Evolutionary conservation across 2,888 invertebrate genomes (phyloP), one percentile per base, ranked within the genome.

Genomic region (Callosobruchus maculatus): DNA sequence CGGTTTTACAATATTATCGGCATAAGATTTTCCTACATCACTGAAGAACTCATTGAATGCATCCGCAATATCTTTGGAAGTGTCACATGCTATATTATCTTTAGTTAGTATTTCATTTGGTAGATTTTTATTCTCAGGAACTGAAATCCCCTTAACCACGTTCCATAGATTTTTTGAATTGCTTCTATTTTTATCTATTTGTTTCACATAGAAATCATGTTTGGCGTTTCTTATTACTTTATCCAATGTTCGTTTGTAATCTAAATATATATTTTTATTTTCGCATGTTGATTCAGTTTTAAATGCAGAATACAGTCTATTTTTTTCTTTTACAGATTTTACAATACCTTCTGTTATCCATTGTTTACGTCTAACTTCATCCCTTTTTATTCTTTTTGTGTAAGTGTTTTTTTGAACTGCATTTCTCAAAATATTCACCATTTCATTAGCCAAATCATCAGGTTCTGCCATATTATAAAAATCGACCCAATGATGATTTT

Each of bases 121-220:
- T 7, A 26, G 3, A 26, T 26, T 26, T 26, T 7, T 7, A 4
- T 26, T 26, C 26, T 26, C 26, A 26, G 2, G n/a, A n/a, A n/a
- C n/a, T n/a, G n/a, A 26, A 26, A 67, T 67, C 2, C 9, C 9
- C 4, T 26, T 72, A 13, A 72, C 68, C 22, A 72, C 68, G 30
- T 72, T 72, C 72, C 72, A 72, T 22, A 72, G 20, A 26, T 68
- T 67, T 72, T 72, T 72, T 9, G 72, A 68, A 20, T 20, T 72
- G 20, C 68, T 68, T 21, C 68, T 26, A 20, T 68, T 68, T 9
- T 67, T 67, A 26, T 72, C 22, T 22, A 72, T 72, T 68, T 68
- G 68, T 22, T 22, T 67, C 30, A 20, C 22, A 67, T 68, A 72
- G 22, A 68, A 68, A 22, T 72, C 21, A 72, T 68, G 21, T 30